Base-by-base conservation (phyloP, 2,797 vertebrate genomes). In the Hoplostethus atlanticus region DNA sequence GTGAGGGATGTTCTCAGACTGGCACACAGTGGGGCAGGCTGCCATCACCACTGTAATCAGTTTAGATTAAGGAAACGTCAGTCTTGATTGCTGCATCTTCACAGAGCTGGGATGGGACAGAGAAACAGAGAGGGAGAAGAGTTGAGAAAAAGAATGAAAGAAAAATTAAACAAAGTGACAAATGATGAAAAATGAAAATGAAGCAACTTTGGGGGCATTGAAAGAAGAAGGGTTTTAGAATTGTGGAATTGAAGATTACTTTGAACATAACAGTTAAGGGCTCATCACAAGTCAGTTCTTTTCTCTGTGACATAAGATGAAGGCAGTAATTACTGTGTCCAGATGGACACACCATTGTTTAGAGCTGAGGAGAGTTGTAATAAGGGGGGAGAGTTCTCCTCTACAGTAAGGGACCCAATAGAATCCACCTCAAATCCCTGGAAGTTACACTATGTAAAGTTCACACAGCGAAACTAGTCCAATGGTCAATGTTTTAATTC, bases 41-140 rank as follows among this genome's bases (percentile, higher is more conserved):
- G 78, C 68, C 68, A 80, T 84, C 80, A 54, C 65, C 76, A 61
- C 77, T 85, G 79, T 85, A 85, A 91, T 90, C 89, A 89, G 83
- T 84, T 89, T 52, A 84, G 75, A 90, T 91, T 61, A 81, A 64
- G 74, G 47, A 69, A 76, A 84, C 72, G 74, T 80, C 76, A 79
- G 53, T 68, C 44, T 2, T 51, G 66, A 76, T 6, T 17, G 28
- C 65, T 69, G 71, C 10, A n/a, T 76, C 58, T 81, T 71, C 60
- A 71, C 57, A 75, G 53, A 48, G 40, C 31, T 40, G 31, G 6
- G 11, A 36, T 68, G 58, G 50, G 25, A 3, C 47, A 8, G 57
- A 61, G 55, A 61, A 44, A 21, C 2, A 11, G 6, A 30, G 28
- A 44, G 4, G n/a, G 12, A 25, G 11, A 4, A 9, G 34, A n/a